Base-by-base conservation (phyloP, 2,888 invertebrate genomes). In the Ellobium chinense region DNA sequence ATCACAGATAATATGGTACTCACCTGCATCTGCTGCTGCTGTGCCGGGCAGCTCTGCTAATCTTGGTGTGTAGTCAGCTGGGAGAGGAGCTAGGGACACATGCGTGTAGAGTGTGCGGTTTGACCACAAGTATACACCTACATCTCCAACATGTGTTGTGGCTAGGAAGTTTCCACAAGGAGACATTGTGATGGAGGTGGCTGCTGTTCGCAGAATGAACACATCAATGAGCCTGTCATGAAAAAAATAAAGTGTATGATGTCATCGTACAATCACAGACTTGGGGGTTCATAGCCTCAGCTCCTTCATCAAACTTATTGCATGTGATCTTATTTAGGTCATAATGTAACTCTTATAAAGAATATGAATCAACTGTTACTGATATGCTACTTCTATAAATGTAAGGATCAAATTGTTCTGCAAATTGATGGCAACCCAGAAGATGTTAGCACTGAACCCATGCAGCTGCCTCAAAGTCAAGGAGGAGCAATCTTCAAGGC, bases 81-180 rank as follows among this genome's bases (percentile, higher is more conserved):
- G 92, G 34, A 97, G 94, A 34, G 91, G 89, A 39, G 84, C 84
- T 58, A 99, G 94, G 39, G 96, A 95, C 37, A 98, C 94, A 90
- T 96, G 96, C 74, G 95, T 94, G 92, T 97, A 99, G 0, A 98
- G 93, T 0, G 96, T 95, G 90, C 95, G 95, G 93, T 99, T 99
- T 0, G 97, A 95, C 99, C 99, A 99, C 54, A 99, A 94, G 91
- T 96, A 98, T 76, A 99, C 95, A 0, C 98, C 99, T 29, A 98
- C 93, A 89, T 97, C 95, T 83, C 97, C 96, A 0, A 96, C 95
- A 90, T 99, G 98, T 0, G 96, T 95, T 0, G 98, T 98, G 0
- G 96, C 98, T 82, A 99, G 93, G 90, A 95, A 97, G 91, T 98
- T 97, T 0, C 97, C 97, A 0, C 96, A 97, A 0, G 98, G 97